These are phyloP conservation scores for Zootoca vivipara DNA, from an alignment of 2,113 vertebrate species.

Conservation along the genomic window DNA sequence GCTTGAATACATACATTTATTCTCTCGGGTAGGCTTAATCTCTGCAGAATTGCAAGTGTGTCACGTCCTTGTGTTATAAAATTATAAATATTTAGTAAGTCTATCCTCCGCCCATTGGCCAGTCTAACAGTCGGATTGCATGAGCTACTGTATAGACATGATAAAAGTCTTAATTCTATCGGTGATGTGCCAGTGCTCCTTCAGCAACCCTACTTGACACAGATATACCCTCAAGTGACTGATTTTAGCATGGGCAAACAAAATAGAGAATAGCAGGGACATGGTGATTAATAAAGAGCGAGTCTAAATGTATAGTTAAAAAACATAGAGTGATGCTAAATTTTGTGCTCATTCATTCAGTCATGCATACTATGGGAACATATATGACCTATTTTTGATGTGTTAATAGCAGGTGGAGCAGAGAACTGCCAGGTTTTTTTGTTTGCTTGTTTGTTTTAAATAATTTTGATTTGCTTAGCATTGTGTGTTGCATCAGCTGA, in stretches of 20 bases:
- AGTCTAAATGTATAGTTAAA: too few relatives aligned
- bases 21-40: too few relatives aligned
- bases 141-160: neutral
- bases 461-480: neutral
- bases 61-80: neutral
- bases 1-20: neutral
- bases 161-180: neutral
- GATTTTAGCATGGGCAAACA: too few relatives aligned
- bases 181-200: too few relatives aligned
- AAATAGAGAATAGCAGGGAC: too few relatives aligned
- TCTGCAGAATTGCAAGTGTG: neutral
- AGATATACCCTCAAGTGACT: neutral
- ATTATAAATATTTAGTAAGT: neutral
- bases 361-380: neutral
- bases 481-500: neutral
- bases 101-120: neutral
- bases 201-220: neutral
- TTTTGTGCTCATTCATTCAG: too few relatives aligned
- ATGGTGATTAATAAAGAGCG: too few relatives aligned
- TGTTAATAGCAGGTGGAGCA: neutral
- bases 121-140: neutral
- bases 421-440: neutral
- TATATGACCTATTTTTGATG: neutral
- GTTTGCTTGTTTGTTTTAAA: too few relatives aligned
- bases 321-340: too few relatives aligned